A percentile compares a stretch with the other conserved stretches of the same genome.
These are phyloP conservation scores for Chironomus striatipennis DNA, from an alignment of 1,140 invertebrate species.

Conservation along the genomic window DNA sequence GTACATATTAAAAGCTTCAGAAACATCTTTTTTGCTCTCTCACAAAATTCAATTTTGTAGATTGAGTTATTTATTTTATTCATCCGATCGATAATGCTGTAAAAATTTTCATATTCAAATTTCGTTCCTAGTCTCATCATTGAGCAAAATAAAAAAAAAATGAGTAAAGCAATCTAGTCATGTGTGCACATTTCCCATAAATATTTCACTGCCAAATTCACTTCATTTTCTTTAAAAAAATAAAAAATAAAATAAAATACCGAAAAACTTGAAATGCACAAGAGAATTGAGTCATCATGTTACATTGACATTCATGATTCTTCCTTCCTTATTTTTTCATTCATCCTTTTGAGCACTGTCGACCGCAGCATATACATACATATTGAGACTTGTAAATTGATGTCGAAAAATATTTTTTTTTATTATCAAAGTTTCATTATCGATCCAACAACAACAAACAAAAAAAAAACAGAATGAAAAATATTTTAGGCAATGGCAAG, in stretches of 20 bases:
- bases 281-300: neutral
- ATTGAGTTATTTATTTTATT: conserved; percentile 9
- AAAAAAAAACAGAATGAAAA: neutral
- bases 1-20: too few relatives aligned
- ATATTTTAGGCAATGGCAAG: neutral
- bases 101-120: neutral
- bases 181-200: neutral
- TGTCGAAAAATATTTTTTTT: conserved; percentile 8
- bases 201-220: neutral
- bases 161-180: neutral
- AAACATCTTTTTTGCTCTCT: too few relatives aligned
- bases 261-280: neutral
- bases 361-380: too few relatives aligned
- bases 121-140: too few relatives aligned
- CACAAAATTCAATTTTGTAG: neutral
- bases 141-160: too few relatives aligned
- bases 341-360: too few relatives aligned
- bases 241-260: neutral
- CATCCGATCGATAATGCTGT: neutral
- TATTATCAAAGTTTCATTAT: conserved; percentile 22
- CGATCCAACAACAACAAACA: conserved; percentile 1
- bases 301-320: neutral
- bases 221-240: neutral
- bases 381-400: conserved; percentile 1
- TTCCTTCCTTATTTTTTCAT: neutral